These are phyloP conservation scores for Fratercula arctica DNA, from an alignment of 2,797 vertebrate genomes.

Conservation along the genomic window DNA sequence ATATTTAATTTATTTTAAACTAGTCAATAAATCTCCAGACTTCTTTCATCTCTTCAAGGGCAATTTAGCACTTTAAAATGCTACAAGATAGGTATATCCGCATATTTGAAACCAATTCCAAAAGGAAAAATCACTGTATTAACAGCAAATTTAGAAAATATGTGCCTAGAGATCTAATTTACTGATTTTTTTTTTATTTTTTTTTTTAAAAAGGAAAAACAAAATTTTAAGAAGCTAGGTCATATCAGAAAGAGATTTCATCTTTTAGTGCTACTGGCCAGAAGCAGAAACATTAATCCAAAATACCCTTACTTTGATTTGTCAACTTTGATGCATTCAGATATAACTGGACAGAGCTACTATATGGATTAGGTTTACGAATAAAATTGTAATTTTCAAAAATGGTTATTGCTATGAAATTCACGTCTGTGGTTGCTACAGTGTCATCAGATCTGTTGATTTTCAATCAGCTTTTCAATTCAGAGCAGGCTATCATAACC, in stretches of 20 bases:
- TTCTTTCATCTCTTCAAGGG: background rate
- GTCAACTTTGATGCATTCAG: background rate
- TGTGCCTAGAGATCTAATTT: background rate
- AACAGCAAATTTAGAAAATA: background rate
- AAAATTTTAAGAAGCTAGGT: background rate
- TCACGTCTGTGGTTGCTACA: background rate
- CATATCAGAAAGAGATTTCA: background rate
- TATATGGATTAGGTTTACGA: background rate
- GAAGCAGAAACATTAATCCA: background rate
- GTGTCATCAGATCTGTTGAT: background rate
- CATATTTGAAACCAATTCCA: background rate
- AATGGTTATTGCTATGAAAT: background rate
- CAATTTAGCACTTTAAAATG: background rate
- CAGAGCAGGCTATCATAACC: background rate
- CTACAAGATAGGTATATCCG: background rate
- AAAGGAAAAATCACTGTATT: background rate
- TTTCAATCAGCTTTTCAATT: background rate
- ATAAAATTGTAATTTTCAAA: background rate
- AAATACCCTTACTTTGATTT: background rate
- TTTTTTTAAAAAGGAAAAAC: background rate
- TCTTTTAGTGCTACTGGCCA: background rate
- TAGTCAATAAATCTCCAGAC: background rate
- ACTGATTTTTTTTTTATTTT: accelerated
- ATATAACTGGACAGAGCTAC: background rate
- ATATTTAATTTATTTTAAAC: background rate